These are phyloP conservation scores for Litoditis marina DNA, from an alignment of 2,888 invertebrate species.

Conservation along the genomic window DNA sequence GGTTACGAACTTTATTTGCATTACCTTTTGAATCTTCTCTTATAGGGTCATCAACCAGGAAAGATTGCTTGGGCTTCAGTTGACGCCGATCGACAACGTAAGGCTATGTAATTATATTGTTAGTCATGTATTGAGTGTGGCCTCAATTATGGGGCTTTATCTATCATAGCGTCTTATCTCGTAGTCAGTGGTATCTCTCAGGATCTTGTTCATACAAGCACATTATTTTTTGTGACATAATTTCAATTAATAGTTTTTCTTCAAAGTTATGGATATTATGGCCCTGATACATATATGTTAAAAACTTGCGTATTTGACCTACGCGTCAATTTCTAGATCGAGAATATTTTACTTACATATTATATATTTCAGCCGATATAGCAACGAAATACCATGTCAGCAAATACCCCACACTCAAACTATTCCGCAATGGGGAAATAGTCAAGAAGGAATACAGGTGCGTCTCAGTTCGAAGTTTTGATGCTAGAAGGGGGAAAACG, in stretches of 20 bases:
- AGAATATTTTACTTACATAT: conserved; percentile 7
- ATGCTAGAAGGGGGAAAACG: neutral
- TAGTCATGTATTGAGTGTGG: neutral
- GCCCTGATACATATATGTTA: too few relatives aligned
- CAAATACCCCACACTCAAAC: conserved; percentile 95
- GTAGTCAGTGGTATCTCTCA: too few relatives aligned
- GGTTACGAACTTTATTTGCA: neutral
- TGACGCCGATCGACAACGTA: conserved; percentile 88
- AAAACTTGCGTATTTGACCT: too few relatives aligned
- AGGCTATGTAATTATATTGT: conserved; percentile 52
- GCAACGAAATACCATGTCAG: conserved; percentile 89
- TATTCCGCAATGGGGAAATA: conserved; percentile 70
- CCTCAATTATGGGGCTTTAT: too few relatives aligned
- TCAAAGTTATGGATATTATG: too few relatives aligned
- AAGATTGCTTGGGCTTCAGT: conserved; percentile 91
- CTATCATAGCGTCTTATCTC: too few relatives aligned
- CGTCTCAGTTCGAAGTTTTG: neutral
- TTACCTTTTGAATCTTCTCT: too few relatives aligned
- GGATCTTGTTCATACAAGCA: too few relatives aligned
- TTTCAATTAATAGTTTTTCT: too few relatives aligned
- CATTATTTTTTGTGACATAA: too few relatives aligned
- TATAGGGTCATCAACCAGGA: conserved; percentile 68
- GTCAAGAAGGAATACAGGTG: conserved; percentile 65
- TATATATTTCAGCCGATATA: conserved; percentile 68
- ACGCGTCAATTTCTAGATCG: too few relatives aligned